Base-by-base conservation (phyloP, 2,888 invertebrate genomes). In the Leucophora obtusa region DNA sequence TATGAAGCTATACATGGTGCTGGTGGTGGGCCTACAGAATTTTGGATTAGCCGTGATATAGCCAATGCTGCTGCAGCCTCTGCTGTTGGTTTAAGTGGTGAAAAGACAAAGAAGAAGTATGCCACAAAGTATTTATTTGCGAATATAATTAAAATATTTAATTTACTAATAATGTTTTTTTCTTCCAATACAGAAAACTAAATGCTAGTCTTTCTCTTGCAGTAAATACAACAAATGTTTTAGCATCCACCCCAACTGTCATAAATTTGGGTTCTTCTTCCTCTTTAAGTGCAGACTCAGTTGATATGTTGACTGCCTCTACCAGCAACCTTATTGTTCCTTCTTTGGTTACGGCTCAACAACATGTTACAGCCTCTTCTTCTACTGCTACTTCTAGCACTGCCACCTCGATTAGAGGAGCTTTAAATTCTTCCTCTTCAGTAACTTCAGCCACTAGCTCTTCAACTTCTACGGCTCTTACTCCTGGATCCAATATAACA, bases 1-100 rank as follows among this genome's bases (percentile, higher is more conserved):
- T 98, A 97, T 88, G 98, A 98, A 89, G 98, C 97, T 0, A 95
- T 95, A 72, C 93, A 94, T 85, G 93, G 94, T 82, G 93, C 94
- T 58, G 93, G 94, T 0, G 92, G 92, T 4, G 92, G 92, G 8
- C 92, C 92, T 1, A 92, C 92, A 0, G 95, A 95, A 75, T 93
- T 94, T 81, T 93, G 93, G 85, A 93, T 94, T 73, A 94, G 94
- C 28, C 91, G 94, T 78, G 96, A 95, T 87, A 91, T 94, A 73
- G 93, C 94, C 70, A 82, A 69, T 73, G 93, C 94, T 8, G 83
- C 83, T 5, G 85, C 83, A 0, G 94, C 94, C 0, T 93, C 94
- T 1, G 95, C 94, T 88, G 94, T 93, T 73, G 93, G 94, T 0
- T 91, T 94, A 66, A 95, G 94, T 84, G 93, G 94, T 8, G 87